These are phyloP conservation scores for Odocoileus virginianus DNA, from an alignment of 2,113 vertebrate species.

Conservation along the genomic window DNA sequence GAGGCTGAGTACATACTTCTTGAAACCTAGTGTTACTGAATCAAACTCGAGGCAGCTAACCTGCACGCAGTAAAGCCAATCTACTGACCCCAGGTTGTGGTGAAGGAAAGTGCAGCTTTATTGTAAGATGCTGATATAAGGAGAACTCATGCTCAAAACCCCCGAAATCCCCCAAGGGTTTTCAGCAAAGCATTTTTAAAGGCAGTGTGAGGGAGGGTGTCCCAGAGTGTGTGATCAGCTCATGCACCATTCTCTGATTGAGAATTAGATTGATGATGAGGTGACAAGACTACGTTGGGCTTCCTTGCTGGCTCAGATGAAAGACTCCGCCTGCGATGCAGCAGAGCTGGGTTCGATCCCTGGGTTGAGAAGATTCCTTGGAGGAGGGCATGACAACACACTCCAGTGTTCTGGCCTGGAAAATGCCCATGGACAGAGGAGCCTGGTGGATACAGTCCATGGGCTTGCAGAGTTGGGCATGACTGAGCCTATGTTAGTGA, in stretches of 20 bases:
- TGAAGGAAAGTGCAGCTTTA: neutral
- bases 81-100: neutral
- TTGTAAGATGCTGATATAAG: neutral
- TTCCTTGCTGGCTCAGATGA: neutral
- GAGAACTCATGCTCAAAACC: neutral
- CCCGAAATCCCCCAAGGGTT: neutral
- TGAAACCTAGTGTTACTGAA: neutral
- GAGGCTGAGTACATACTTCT: conserved; percentile 69
- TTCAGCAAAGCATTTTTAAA: neutral
- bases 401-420: neutral
- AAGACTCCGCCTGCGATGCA: neutral
- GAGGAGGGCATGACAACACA: neutral
- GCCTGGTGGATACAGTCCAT: neutral
- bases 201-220: neutral
- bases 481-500: neutral
- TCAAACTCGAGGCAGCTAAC: neutral
- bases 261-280: neutral
- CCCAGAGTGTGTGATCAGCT: neutral
- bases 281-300: neutral
- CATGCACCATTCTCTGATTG: neutral
- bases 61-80: neutral
- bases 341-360: neutral
- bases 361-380: neutral
- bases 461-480: neutral
- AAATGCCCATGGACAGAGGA: neutral